Evolutionary conservation across 2,113 vertebrate genomes (phyloP).

Genomic region (Sphyrna mokarran): DNA sequence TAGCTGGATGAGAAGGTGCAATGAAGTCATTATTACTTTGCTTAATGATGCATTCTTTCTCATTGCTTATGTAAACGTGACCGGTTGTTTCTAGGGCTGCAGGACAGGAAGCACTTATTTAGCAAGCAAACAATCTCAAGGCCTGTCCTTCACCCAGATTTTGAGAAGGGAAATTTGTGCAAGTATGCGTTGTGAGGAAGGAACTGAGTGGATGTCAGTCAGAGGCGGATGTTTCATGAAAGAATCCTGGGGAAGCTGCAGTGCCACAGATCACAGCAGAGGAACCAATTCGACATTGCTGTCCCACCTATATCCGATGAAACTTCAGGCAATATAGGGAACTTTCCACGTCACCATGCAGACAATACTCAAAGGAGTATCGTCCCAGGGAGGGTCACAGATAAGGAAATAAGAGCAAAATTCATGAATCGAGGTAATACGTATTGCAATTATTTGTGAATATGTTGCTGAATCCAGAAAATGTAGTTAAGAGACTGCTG

Average conservation of each 20-base stretch:
- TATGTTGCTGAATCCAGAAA: neutral
- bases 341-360: neutral
- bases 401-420: neutral
- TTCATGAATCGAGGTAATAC: neutral
- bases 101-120: constrained; percentile 21
- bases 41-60: neutral
- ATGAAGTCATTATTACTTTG: neutral
- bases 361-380: neutral
- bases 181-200: constrained; percentile 8
- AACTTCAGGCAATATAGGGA: neutral
- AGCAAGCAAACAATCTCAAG: neutral
- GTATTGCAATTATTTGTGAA: neutral
- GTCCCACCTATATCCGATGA: constrained; percentile 1
- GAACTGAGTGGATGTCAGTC: constrained; percentile 28
- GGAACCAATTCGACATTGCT: constrained; percentile 9
- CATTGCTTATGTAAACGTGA: neutral
- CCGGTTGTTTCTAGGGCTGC: neutral
- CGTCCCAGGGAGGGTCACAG: neutral
- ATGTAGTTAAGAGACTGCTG: neutral
- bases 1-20: neutral
- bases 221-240: constrained; percentile 4
- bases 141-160: constrained; percentile 31
- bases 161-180: constrained; percentile 23
- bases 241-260: neutral
- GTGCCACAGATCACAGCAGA: neutral